Evolutionary conservation across 2,797 vertebrate species (phyloP), one percentile per base, ranked within the genome.

Genomic region (Centropyge bicolor): DNA sequence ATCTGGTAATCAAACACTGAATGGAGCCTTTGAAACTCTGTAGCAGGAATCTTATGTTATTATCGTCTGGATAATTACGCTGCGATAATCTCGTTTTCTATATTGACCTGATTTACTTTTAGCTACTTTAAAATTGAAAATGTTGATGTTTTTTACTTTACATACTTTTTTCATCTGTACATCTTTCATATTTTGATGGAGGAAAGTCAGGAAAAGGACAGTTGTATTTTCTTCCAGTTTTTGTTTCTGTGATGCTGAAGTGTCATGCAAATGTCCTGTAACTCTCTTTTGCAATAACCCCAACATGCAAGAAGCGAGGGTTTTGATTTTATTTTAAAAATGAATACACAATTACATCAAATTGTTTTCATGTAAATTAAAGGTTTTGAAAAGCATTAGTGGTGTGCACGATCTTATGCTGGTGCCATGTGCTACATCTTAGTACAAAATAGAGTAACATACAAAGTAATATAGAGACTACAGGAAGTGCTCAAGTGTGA

Each of bases 1-100:
- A 98, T 90, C 81, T 91, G 63, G 96, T 99, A 63, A 99, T 99
- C 31, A 99, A 95, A 87, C 97, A 99, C 82, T 94, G 90, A 65
- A n/a, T 27, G 22, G 4, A 46, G 16, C 0, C 24, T 41, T 70
- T 59, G 6, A 59, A 59, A 54, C 40, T 22, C 31, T 1, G 6
- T 20, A 24, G 4, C 36, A 17, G 4, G 3, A n/a, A 13, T 45
- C 8, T 41, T 48, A 10, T 31, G 27, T 31, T 31, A 31, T 31
- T 31, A 31, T 31, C 27, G 24, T 13, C 6, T 60, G 4, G 31
- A 38, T 20, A 12, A 8, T 46, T 40, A 1, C 31, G 16, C 3
- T 4, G 14, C 4, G 6, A 6, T 43, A 8, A 8, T 35, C 0
- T 38, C 4, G 3, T 54, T 45, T 14, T 48, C 14, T 61, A 9